Base-by-base conservation (phyloP, 2,888 invertebrate genomes). In the Athetis lepigone region DNA sequence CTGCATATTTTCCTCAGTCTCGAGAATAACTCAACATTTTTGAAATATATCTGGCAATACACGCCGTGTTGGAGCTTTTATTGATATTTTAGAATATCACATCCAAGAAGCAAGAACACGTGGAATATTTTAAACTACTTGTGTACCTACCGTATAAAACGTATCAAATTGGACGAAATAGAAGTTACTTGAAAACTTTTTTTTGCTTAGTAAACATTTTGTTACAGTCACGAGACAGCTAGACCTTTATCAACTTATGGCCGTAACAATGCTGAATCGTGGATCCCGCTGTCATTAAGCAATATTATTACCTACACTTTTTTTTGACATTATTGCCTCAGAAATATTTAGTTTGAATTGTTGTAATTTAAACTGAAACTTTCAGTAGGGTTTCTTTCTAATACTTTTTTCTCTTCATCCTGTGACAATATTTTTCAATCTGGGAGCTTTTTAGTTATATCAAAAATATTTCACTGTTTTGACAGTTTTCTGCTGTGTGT, bases 1-100 rank as follows among this genome's bases (percentile, higher is more conserved):
- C 85, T 87, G 85, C 87, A 90, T 90, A 88, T 91, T 89, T 89
- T 87, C 83, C 85, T 84, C 79, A 82, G 82, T 83, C 83, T 84
- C 80, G 69, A 79, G 79, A 82, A 84, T 83, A 81, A 80, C 74
- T 78, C 56, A 65, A 46, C 73, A 76, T 79, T 82, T 80, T 75
- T 75, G 49, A 73, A 83, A 83, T 80, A 74, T 77, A 78, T 73
- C 67, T 76, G 29, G 21, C 54, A 50, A 69, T 70, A 46, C 18
- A 50, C 51, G 55, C 39, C 33, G 27, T 46, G 25, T 49, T 62
- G 2, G 13, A 27, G 49, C 39, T 45, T 36, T 25, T 40, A 47
- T 57, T 50, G 27, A 57, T 60, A 63, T 50, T 74, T 68, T 70
- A 13, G 27, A 29, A 65, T 61, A 39, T 8, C 18, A 29, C n/a